Conservation (phyloP, 2,888 invertebrate species). For the Euplagia quadripunctaria region DNA sequence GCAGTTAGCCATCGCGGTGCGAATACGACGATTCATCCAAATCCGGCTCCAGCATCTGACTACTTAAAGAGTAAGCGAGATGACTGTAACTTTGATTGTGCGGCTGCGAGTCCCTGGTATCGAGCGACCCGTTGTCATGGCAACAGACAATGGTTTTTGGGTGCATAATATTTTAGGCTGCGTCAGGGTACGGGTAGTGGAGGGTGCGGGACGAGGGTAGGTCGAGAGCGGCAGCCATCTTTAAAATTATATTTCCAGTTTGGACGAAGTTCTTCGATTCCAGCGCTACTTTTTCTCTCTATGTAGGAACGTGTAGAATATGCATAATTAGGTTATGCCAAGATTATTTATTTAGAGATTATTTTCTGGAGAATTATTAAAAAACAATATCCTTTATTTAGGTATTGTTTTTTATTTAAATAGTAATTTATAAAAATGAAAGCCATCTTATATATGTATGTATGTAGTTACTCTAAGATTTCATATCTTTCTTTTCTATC, state of each 20-base stretch:
- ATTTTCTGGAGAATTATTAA: slow-evolving; percentile 4
- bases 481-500: no score
- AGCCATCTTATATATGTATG: neutral
- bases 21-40: slow-evolving; percentile 74
- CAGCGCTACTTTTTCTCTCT: slow-evolving; percentile 70
- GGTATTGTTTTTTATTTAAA: no score
- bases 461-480: no score
- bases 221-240: slow-evolving; percentile 83
- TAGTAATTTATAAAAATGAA: neutral
- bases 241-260: slow-evolving; percentile 87
- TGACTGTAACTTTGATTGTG: slow-evolving; percentile 77
- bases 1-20: slow-evolving; percentile 79
- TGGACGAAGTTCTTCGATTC: slow-evolving; percentile 80
- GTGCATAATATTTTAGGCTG: slow-evolving; percentile 88
- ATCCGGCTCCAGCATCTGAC: slow-evolving; percentile 77
- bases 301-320: slow-evolving; percentile 62
- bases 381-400: neutral
- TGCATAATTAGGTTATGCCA: slow-evolving; percentile 51
- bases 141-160: slow-evolving; percentile 87
- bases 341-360: slow-evolving; percentile 23
- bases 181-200: slow-evolving; percentile 72
- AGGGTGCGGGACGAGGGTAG: slow-evolving; percentile 70
- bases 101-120: slow-evolving; percentile 75
- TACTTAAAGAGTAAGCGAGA: slow-evolving; percentile 81
- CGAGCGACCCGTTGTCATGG: slow-evolving; percentile 85